These are phyloP conservation scores for Oreochromis niloticus DNA, from an alignment of 2,113 vertebrate genomes.

Conservation along the genomic window DNA sequence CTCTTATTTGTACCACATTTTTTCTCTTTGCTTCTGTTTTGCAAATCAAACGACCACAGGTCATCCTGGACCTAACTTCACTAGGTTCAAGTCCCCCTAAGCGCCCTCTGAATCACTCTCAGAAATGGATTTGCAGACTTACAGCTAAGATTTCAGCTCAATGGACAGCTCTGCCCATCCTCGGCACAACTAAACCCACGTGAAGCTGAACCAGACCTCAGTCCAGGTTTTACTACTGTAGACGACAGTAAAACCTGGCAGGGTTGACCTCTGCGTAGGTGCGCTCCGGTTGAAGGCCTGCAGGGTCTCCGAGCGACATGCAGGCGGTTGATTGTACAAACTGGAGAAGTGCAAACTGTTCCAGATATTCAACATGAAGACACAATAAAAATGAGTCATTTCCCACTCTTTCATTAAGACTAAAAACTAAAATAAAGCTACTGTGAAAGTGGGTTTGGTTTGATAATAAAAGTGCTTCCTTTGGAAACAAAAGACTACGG, in stretches of 20 bases:
- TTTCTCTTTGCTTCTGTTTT: background rate
- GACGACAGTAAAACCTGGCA: background rate
- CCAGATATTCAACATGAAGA: constrained; percentile 50
- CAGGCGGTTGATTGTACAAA: constrained; percentile 47
- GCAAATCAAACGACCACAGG: background rate
- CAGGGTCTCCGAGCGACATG: constrained; percentile 38
- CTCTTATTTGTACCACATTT: background rate
- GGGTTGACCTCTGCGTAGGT: constrained; percentile 10
- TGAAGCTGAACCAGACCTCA: background rate
- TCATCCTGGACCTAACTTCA: background rate
- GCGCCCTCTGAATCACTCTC: background rate
- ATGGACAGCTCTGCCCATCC: background rate
- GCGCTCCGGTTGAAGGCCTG: constrained; percentile 21
- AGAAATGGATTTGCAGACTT: background rate
- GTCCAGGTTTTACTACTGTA: background rate
- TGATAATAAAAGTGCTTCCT: constrained; percentile 41
- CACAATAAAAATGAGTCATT: background rate
- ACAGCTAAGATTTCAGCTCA: background rate
- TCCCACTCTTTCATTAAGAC: constrained; percentile 23
- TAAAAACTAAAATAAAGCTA: constrained; percentile 56
- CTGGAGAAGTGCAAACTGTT: constrained; percentile 50
- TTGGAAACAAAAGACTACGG: constrained; percentile 31
- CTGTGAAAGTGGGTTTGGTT: constrained; percentile 46
- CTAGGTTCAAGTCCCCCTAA: background rate
- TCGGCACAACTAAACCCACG: background rate